These are phyloP conservation scores for Poecilia latipinna DNA, from an alignment of 2,113 vertebrate genomes.

Conservation along the genomic window DNA sequence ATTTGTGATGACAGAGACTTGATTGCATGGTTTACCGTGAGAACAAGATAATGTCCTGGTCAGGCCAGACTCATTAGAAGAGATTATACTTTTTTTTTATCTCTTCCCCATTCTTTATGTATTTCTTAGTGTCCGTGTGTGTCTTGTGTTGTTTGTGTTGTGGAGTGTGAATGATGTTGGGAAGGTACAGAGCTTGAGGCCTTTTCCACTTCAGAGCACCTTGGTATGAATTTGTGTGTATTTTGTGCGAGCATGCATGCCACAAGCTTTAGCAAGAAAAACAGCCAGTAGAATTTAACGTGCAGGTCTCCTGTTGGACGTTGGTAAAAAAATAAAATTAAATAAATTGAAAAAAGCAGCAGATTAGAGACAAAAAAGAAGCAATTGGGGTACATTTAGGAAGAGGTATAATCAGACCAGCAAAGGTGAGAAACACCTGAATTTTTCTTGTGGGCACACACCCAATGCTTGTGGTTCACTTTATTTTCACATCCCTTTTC, in stretches of 20 bases:
- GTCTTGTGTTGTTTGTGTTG: constrained; percentile 59
- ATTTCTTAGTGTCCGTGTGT: constrained; percentile 18
- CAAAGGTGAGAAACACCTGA: constrained; percentile 26
- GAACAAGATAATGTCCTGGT: constrained; percentile 34
- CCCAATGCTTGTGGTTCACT: neutral
- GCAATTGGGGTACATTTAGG: neutral
- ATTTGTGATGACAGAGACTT: constrained; percentile 14
- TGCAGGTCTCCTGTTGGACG: constrained; percentile 43
- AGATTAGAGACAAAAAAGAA: neutral
- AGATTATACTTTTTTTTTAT: constrained; percentile 28
- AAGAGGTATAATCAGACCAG: neutral
- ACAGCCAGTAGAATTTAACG: constrained; percentile 46
- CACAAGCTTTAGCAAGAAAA: constrained; percentile 70
- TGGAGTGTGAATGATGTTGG: constrained; percentile 70
- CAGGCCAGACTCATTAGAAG: constrained; percentile 25
- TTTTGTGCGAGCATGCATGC: constrained; percentile 49
- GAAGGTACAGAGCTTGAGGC: constrained; percentile 74
- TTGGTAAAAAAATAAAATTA: neutral
- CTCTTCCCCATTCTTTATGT: constrained; percentile 10
- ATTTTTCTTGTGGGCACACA: neutral
- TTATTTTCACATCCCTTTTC: neutral
- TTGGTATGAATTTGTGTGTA: constrained; percentile 50
- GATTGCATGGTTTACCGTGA: constrained; percentile 6
- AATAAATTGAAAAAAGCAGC: neutral
- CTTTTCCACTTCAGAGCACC: constrained; percentile 75